phyloP scores from a whole-genome alignment of 2,113 vertebrate genomes.

The Scopus umbretta region DNA sequence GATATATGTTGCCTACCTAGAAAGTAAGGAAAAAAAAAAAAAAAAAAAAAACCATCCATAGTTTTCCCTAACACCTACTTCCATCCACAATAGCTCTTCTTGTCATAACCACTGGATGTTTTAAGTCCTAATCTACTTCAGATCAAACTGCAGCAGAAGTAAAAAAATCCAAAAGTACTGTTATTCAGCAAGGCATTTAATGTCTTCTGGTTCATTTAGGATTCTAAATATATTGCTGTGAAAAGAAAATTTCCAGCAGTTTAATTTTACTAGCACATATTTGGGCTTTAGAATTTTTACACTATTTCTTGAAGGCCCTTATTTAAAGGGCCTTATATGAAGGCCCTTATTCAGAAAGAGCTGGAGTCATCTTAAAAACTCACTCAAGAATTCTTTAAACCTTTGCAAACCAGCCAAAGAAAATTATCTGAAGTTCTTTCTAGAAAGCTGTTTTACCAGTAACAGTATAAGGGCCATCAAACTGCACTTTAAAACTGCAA shows the following conservation, averaged over 20 bases:
- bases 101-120: neutral
- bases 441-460: neutral
- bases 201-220: neutral
- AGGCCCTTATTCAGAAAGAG: neutral
- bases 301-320: neutral
- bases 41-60: neutral
- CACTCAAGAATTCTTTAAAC: neutral
- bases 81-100: neutral
- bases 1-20: neutral
- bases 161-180: neutral
- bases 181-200: neutral
- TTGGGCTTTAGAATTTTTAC: neutral
- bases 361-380: neutral
- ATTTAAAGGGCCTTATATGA: no score
- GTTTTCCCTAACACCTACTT: neutral
- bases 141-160: neutral
- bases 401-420: neutral
- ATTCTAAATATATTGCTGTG: neutral
- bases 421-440: neutral
- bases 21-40: neutral
- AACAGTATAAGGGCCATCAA: neutral
- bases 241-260: neutral
- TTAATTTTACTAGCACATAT: neutral
- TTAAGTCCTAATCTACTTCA: neutral
- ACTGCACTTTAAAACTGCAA: neutral